A percentile compares a stretch with the other conserved stretches of the same genome.
Evolutionary conservation across 2,797 vertebrate genomes (phyloP).

Genomic region (Lycodopsis pacificus): DNA sequence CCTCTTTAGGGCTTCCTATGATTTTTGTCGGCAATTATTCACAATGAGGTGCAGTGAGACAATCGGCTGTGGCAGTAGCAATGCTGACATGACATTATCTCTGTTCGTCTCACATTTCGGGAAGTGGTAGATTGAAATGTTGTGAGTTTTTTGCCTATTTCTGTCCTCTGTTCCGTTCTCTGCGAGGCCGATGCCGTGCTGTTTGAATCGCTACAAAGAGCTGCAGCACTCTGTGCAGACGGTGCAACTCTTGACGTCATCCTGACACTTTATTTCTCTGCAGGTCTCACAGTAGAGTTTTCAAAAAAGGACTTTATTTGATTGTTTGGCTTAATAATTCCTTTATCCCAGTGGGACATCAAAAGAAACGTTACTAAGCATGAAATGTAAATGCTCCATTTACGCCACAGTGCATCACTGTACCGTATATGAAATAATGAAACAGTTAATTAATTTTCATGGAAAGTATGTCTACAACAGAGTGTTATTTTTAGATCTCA

Average conservation of each 20-base stretch:
- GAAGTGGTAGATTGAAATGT: slow-evolving; percentile 22
- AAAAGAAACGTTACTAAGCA: not conserved
- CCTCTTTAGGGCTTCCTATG: slow-evolving; percentile 35
- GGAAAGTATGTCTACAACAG: not conserved
- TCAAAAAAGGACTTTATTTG: not conserved
- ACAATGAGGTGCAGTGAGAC: slow-evolving; percentile 51
- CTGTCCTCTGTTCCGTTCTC: slow-evolving; percentile 25
- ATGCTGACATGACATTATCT: slow-evolving; percentile 51
- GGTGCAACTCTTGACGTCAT: not conserved
- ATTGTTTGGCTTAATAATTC: not conserved
- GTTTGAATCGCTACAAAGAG: slow-evolving; percentile 26
- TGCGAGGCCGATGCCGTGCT: not conserved
- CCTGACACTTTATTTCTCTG: not conserved
- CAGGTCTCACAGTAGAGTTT: not conserved
- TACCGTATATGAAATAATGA: not conserved
- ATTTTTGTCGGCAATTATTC: slow-evolving; percentile 74
- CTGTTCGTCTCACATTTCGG: slow-evolving; percentile 42
- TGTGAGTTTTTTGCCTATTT: slow-evolving; percentile 35
- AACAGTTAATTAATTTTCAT: not conserved
- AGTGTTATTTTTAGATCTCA: slow-evolving; percentile 48
- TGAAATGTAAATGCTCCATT: not conserved
- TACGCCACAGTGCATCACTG: not conserved
- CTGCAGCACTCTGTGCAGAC: not conserved
- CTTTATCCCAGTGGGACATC: not conserved
- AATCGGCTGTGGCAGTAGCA: slow-evolving; percentile 34